Evolutionary conservation across 1,140 invertebrate species (phyloP).

Genomic region (Calephelis nemesis): DNA sequence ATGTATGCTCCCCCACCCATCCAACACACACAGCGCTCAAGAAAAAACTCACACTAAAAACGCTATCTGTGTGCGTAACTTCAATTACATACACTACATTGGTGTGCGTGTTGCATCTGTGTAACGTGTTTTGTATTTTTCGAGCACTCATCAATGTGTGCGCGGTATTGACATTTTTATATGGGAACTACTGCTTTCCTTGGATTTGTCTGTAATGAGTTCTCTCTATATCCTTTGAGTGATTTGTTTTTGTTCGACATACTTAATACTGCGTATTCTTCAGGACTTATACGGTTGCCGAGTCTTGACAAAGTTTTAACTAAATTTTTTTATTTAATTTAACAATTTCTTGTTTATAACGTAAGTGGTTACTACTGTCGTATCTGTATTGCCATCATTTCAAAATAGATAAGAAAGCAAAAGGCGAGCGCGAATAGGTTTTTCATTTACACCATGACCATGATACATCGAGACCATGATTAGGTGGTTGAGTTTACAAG

Average conservation of each 20-base stretch:
- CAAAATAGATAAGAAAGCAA: too few species aligned
- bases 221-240: conserved; percentile 21
- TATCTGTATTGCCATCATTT: too few species aligned
- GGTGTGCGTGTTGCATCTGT: conserved; percentile 42
- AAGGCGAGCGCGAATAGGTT: too few species aligned
- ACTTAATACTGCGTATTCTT: conserved; percentile 3
- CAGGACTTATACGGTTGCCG: background rate
- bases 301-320: background rate
- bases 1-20: conserved; percentile 52
- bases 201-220: conserved; percentile 34
- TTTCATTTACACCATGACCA: too few species aligned
- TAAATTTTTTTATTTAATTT: too few species aligned
- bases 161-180: conserved; percentile 74
- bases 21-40: conserved; percentile 41
- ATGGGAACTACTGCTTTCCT: conserved; percentile 44
- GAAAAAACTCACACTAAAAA: conserved; percentile 59
- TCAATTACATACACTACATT: conserved; percentile 48
- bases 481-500: too few species aligned
- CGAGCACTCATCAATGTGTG: conserved; percentile 38
- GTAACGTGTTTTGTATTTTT: conserved; percentile 50
- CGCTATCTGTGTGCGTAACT: conserved; percentile 43
- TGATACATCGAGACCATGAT: too few species aligned
- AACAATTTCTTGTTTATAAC: too few species aligned
- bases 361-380: too few species aligned
- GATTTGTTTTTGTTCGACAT: conserved; percentile 7